Evolutionary conservation across 2,888 invertebrate species (phyloP).

Genomic region (Erannis defoliaria): DNA sequence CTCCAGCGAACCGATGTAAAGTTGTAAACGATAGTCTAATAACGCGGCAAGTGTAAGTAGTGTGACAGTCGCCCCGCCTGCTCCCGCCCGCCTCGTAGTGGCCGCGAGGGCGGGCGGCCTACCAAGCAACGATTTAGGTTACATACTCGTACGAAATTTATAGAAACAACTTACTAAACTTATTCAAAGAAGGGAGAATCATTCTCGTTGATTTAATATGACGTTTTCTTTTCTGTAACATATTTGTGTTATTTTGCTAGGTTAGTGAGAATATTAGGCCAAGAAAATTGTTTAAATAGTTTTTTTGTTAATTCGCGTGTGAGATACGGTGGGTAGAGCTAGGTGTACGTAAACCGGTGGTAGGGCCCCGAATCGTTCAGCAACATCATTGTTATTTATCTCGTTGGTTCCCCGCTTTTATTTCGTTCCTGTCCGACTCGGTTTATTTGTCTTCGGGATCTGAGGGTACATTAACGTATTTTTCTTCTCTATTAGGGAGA

Average conservation of each 20-base stretch:
- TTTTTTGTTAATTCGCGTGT: neutral
- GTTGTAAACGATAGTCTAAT: conserved; percentile 60
- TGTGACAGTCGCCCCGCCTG: conserved; percentile 57
- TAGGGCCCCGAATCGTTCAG: conserved; percentile 53
- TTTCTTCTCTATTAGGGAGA: conserved; percentile 85
- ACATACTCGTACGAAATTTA: neutral
- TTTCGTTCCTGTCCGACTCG: conserved; percentile 80
- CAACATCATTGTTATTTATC: conserved; percentile 84
- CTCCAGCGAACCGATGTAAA: conserved; percentile 32
- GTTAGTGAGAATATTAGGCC: neutral
- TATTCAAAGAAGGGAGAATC: neutral
- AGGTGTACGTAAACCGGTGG: conserved; percentile 2
- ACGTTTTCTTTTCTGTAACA: too few species aligned
- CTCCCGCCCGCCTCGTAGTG: conserved; percentile 31
- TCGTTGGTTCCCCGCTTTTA: conserved; percentile 78
- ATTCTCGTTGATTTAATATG: too few species aligned
- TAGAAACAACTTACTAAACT: too few species aligned
- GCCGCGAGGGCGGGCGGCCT: conserved; percentile 17
- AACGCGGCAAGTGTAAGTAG: conserved; percentile 66
- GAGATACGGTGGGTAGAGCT: neutral
- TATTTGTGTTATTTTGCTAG: neutral
- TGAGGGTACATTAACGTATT: conserved; percentile 86
- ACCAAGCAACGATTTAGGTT: conserved; percentile 5
- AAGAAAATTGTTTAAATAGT: neutral
- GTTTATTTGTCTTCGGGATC: conserved; percentile 85